Conservation (phyloP, 2,888 invertebrate genomes). For the Plebejus anna region DNA sequence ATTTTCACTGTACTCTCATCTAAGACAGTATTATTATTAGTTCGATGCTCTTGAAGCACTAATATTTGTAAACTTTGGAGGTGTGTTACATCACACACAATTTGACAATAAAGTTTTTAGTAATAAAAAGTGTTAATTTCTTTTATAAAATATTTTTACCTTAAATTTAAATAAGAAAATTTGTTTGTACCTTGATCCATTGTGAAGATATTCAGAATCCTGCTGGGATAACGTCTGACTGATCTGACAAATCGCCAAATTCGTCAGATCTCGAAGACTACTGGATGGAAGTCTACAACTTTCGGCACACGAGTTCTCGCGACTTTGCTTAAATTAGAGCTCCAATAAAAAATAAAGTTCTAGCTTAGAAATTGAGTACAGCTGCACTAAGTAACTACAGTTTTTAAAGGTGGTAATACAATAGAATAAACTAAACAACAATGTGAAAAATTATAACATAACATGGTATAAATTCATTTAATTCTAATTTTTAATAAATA, state of each 20-base stretch:
- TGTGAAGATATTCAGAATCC: no score
- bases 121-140: constrained; percentile 43
- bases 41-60: constrained; percentile 63
- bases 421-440: not conserved
- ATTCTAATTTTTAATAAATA: constrained; percentile 30
- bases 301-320: no score
- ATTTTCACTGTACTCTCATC: not conserved
- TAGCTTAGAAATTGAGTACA: no score
- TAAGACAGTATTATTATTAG: constrained; percentile 55
- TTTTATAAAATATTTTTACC: constrained; percentile 34
- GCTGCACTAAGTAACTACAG: no score
- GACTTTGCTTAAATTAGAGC: no score
- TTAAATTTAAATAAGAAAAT: no score
- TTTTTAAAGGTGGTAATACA: not conserved
- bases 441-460: constrained; percentile 11
- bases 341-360: no score
- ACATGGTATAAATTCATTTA: constrained; percentile 14
- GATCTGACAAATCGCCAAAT: no score
- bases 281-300: no score
- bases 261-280: no score
- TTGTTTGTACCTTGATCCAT: no score
- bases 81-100: constrained; percentile 54
- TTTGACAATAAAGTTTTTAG: constrained; percentile 70
- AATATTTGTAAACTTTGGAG: constrained; percentile 51
- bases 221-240: no score